Conservation (phyloP, 2,797 vertebrate genomes). For the Galago senegalensis region DNA sequence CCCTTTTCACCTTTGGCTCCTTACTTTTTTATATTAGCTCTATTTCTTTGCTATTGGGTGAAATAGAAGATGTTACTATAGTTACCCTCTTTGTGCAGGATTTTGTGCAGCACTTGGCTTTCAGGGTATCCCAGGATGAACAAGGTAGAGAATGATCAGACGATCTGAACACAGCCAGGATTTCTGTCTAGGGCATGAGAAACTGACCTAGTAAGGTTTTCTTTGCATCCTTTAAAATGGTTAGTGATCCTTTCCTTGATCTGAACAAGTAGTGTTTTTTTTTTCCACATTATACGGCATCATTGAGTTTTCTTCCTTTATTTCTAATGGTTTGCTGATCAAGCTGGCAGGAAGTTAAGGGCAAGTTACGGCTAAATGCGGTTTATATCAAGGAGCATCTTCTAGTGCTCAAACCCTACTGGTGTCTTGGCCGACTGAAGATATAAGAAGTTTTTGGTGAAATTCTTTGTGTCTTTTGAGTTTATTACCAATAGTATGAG, state of each 20-base stretch:
- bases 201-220: neutral
- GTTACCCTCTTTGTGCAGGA: neutral
- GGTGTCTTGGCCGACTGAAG: neutral
- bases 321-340: neutral
- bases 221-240: neutral
- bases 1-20: conserved; percentile 13
- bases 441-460: neutral
- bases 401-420: neutral
- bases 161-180: neutral
- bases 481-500: neutral
- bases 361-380: neutral
- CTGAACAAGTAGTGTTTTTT: neutral
- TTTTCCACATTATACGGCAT: neutral
- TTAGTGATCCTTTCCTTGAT: conserved; percentile 27
- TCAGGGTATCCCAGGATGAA: neutral
- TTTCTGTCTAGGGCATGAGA: neutral
- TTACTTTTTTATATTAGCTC: neutral
- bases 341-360: neutral
- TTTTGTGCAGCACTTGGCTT: neutral
- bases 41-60: neutral
- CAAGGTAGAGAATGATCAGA: neutral
- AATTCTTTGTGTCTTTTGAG: neutral
- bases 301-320: neutral
- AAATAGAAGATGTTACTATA: neutral
- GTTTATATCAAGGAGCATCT: neutral